Percentiles rank a stretch among this genome's conserved stretches.
Evolutionary conservation across 1,140 invertebrate genomes (phyloP).

Genomic region (Trichomalopsis sarcophagae): DNA sequence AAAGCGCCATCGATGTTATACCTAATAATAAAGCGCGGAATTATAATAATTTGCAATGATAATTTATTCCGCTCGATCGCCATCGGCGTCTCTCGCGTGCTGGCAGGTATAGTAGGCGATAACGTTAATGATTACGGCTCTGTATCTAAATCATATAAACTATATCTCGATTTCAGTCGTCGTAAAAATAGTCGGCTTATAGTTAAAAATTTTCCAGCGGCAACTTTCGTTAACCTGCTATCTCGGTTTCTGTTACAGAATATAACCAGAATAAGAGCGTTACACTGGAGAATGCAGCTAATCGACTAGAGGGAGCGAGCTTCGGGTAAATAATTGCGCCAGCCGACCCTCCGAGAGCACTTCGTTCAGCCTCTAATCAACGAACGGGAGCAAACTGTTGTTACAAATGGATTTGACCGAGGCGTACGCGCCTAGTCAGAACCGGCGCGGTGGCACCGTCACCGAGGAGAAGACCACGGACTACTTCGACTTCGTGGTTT

Average conservation of each 20-base stretch:
- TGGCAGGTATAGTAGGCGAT: too few species aligned
- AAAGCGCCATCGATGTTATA: neutral
- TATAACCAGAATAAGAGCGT: neutral
- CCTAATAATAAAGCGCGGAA: neutral
- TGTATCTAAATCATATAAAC: neutral
- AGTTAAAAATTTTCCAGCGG: neutral
- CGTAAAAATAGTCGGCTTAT: too few species aligned
- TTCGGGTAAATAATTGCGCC: too few species aligned
- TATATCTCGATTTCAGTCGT: neutral
- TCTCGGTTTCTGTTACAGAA: neutral
- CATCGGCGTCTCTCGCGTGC: neutral
- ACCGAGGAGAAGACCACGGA: constrained; percentile 84
- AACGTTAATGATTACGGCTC: too few species aligned
- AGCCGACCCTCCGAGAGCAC: too few species aligned
- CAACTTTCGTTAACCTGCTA: neutral
- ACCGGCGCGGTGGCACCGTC: constrained; percentile 67
- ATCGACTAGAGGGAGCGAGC: neutral
- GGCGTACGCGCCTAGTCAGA: constrained; percentile 77
- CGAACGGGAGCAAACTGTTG: neutral
- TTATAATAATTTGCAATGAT: constrained; percentile 12
- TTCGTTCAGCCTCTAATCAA: too few species aligned
- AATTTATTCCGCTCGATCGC: neutral
- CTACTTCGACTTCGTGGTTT: constrained; percentile 91
- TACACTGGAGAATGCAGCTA: neutral
- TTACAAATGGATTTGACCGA: constrained; percentile 85